Conservation (phyloP, 2,888 invertebrate species). For the Dicyrtoma fusca region DNA sequence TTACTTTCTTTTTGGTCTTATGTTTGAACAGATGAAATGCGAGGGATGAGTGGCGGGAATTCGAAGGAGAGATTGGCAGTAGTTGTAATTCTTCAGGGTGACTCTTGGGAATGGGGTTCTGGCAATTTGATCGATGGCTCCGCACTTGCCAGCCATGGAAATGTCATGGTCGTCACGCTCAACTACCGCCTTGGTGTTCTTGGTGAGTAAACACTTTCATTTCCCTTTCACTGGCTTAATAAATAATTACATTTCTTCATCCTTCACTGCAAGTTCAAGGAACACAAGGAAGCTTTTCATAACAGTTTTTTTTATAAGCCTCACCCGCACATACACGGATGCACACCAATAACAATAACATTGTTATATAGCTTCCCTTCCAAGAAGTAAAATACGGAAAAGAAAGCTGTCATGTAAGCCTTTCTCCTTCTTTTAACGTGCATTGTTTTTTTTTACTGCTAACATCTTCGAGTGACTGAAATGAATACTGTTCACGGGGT, state of each 20-base stretch:
- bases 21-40: slow-evolving; percentile 36
- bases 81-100: slow-evolving; percentile 85
- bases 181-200: slow-evolving; percentile 82
- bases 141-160: slow-evolving; percentile 85
- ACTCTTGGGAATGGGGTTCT: slow-evolving; percentile 95
- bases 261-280: background rate
- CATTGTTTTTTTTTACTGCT: too few species aligned
- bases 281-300: too few species aligned
- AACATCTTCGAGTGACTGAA: too few species aligned
- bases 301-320: too few species aligned
- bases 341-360: too few species aligned
- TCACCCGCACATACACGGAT: too few species aligned
- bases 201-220: slow-evolving; percentile 63
- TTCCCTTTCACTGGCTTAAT: background rate
- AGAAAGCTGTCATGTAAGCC: too few species aligned
- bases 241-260: slow-evolving; percentile 14
- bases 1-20: background rate
- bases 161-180: slow-evolving; percentile 80
- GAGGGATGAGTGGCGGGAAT: slow-evolving; percentile 17
- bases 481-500: too few species aligned
- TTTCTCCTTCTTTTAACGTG: too few species aligned
- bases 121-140: slow-evolving; percentile 97
- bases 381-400: too few species aligned
- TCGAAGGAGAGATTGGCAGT: slow-evolving; percentile 63
- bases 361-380: too few species aligned